Conservation (phyloP, 2,113 vertebrate species). For the Nycticebus coucang region DNA sequence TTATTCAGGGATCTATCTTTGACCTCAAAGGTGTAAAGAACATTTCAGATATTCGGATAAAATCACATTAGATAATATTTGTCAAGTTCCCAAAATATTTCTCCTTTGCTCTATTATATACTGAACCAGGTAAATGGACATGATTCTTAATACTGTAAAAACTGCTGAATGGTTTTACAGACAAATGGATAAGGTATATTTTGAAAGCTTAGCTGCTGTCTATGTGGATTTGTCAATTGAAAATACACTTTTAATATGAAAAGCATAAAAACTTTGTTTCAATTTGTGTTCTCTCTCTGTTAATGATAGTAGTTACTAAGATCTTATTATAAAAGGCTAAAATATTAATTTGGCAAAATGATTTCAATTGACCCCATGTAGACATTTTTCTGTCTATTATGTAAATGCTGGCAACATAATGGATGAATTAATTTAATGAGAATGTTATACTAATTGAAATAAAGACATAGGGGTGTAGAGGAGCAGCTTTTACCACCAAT, state of each 20-base stretch:
- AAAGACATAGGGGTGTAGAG: slow-evolving; percentile 61
- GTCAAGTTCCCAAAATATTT: not conserved
- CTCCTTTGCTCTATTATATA: not conserved
- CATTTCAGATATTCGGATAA: not conserved
- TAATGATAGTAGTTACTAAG: slow-evolving; percentile 68
- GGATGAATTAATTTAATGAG: slow-evolving; percentile 75
- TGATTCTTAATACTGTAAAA: not conserved
- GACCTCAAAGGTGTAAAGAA: not conserved
- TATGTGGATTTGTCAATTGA: slow-evolving; percentile 35
- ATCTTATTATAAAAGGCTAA: slow-evolving; percentile 61
- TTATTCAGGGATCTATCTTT: not conserved
- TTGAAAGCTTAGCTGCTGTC: slow-evolving; percentile 47
- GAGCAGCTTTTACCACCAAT: slow-evolving; percentile 40
- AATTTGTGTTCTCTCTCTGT: slow-evolving; percentile 53
- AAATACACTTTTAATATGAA: slow-evolving; percentile 54
- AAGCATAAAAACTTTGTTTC: slow-evolving; percentile 65
- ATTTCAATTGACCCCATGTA: slow-evolving; percentile 72
- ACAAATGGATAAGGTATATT: not conserved
- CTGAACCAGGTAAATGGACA: not conserved
- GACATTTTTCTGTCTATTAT: slow-evolving; percentile 70
- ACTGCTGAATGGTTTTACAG: not conserved
- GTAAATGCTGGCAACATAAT: slow-evolving; percentile 60
- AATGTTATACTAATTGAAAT: slow-evolving; percentile 76
- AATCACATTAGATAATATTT: not conserved
- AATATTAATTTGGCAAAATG: slow-evolving; percentile 74